A percentile compares a stretch with the other conserved stretches of the same genome.
phyloP scores from a whole-genome alignment of 2,113 vertebrate species.

The Acrocephalus kingi region DNA sequence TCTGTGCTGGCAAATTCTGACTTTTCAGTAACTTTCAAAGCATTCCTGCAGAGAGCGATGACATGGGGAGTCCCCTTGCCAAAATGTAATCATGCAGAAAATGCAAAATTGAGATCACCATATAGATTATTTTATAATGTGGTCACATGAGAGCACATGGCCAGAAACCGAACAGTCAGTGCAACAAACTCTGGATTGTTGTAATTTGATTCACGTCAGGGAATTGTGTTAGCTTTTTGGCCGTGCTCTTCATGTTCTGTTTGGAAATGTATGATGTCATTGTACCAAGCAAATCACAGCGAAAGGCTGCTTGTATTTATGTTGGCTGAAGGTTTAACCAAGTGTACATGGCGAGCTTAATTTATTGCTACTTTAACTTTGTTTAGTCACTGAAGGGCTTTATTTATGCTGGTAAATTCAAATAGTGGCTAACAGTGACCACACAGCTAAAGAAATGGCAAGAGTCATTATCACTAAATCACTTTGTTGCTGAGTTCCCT shows the following conservation, averaged over 20 bases:
- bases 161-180: conserved; percentile 48
- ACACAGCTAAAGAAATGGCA: conserved; percentile 72
- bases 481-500: conserved; percentile 75
- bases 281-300: conserved; percentile 70
- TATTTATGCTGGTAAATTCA: conserved; percentile 81
- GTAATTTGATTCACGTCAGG: conserved; percentile 74
- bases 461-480: conserved; percentile 78
- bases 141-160: conserved; percentile 50
- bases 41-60: conserved; percentile 64
- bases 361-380: conserved; percentile 80
- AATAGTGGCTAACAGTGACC: conserved; percentile 76
- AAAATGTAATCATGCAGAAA: conserved; percentile 79
- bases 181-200: conserved; percentile 64
- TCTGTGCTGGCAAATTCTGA: conserved; percentile 47
- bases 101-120: conserved; percentile 70
- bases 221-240: conserved; percentile 67
- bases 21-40: conserved; percentile 72
- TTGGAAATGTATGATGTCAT: conserved; percentile 78
- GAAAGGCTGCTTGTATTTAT: conserved; percentile 77
- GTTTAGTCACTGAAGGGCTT: conserved; percentile 77
- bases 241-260: conserved; percentile 54
- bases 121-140: conserved; percentile 76
- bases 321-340: conserved; percentile 76
- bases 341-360: conserved; percentile 72
- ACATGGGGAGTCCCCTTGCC: conserved; percentile 63